Conservation (phyloP, 2,113 vertebrate species). For the Symphodus melops region DNA sequence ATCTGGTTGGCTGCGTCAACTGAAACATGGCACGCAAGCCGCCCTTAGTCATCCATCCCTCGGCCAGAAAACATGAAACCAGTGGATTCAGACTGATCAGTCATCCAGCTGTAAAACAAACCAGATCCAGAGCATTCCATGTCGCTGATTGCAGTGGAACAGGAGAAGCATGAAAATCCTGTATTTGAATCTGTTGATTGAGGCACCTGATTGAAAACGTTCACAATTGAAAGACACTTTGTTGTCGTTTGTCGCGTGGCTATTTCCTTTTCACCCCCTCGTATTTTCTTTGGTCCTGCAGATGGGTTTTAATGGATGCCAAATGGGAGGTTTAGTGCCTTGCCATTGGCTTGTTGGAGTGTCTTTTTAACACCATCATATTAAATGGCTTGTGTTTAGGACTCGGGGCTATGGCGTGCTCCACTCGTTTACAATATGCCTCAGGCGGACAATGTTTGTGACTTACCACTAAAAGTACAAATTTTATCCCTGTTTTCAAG, state of each 20-base stretch:
- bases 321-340: conserved; percentile 76
- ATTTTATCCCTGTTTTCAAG: conserved; percentile 61
- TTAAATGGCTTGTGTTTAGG: conserved; percentile 64
- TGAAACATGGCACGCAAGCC: conserved; percentile 66
- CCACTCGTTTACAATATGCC: conserved; percentile 64
- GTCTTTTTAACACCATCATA: conserved; percentile 61
- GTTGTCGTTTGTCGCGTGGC: conserved; percentile 43
- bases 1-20: conserved; percentile 64
- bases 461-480: conserved; percentile 60
- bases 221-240: conserved; percentile 30
- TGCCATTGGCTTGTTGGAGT: conserved; percentile 62
- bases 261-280: conserved; percentile 47
- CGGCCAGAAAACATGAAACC: conserved; percentile 67
- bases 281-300: conserved; percentile 44
- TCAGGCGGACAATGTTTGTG: conserved; percentile 63
- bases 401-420: conserved; percentile 50
- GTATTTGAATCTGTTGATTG: conserved; percentile 52
- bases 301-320: conserved; percentile 73
- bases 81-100: conserved; percentile 77
- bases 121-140: conserved; percentile 74
- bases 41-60: conserved; percentile 75
- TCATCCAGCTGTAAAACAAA: conserved; percentile 77
- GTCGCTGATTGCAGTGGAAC: conserved; percentile 71
- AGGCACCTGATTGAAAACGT: conserved; percentile 55
- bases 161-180: conserved; percentile 66